Base-by-base conservation (phyloP, 2,113 vertebrate genomes). In the Cathartes aura region DNA sequence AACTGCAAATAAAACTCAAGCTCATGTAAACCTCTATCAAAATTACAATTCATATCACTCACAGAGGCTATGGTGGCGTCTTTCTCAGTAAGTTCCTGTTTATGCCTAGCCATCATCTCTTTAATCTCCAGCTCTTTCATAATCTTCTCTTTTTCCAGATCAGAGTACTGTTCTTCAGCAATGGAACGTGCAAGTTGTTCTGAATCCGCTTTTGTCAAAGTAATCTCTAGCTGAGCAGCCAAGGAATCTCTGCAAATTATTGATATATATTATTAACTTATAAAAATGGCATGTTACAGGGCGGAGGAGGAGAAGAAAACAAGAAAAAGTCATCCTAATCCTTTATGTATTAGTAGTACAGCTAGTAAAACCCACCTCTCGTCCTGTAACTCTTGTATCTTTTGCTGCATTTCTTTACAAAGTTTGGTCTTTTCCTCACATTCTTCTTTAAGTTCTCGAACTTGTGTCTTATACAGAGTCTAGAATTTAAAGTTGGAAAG, bases 121-220 rank as follows among this genome's bases (percentile, higher is more conserved):
- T 99, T 99, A 93, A 99, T 99, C 94, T 99, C 99, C 91, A 99
- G 98, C 96, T 99, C 99, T 97, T 99, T 99, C 99, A 99, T 99
- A 89, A 99, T 99, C 97, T 99, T 99, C 98, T 99, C 99, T 98
- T 99, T 99, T 97, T 99, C 99, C 97, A 99, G 97, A 96, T 99
- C 99, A 0, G 99, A 99, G 95, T 99, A 99, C 87, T 99, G 99
- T 29, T 99, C 99, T 96, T 99, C 99, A 48, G 99, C 99, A 93
- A 99, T 99, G 86, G 99, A 99, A 82, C 99, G 99, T 13, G 99
- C 99, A 97, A 99, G 98, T 94, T 99, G 99, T 95, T 99, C 99
- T 0, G 99, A 99, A 96, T 99, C 99, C 5, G 99, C 99, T 97
- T 99, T 99, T 7, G 99, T 99, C 96, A 99, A 97, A 13, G 99